Conservation (phyloP, 2,113 vertebrate species). For the Hiodon alosoides region DNA sequence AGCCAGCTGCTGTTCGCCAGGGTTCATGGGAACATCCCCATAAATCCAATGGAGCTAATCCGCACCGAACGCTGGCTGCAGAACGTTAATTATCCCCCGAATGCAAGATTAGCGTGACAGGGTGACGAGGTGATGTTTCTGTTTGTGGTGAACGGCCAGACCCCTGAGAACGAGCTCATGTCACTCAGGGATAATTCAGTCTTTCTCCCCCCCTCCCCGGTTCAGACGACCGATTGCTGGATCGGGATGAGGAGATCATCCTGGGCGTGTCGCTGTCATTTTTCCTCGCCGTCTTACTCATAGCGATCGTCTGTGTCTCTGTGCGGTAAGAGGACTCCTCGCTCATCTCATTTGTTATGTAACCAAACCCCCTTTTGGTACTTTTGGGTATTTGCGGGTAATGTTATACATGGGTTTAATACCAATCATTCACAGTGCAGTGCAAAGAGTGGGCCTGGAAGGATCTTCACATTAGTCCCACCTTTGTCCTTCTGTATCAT, state of each 20-base stretch:
- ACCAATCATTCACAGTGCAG: conserved; percentile 47
- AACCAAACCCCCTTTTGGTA: conserved; percentile 48
- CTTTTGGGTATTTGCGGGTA: conserved; percentile 33
- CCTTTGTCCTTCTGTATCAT: too few relatives aligned
- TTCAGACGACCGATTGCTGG: conserved; percentile 73
- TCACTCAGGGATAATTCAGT: conserved; percentile 1
- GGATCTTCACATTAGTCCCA: background rate
- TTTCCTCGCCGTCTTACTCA: conserved; percentile 78
- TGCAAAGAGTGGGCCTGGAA: conserved; percentile 71
- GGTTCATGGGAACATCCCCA: conserved; percentile 57
- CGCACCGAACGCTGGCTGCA: conserved; percentile 58
- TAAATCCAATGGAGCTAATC: conserved; percentile 68
- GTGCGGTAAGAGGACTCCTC: conserved; percentile 71
- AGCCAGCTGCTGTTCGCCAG: conserved; percentile 60
- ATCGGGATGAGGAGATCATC: conserved; percentile 85
- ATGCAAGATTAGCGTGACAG: conserved; percentile 46
- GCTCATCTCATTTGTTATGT: conserved; percentile 56
- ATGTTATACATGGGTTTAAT: conserved; percentile 40
- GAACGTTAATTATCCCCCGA: conserved; percentile 61
- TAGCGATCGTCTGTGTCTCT: conserved; percentile 80
- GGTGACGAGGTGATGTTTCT: conserved; percentile 29
- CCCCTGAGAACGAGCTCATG: background rate
- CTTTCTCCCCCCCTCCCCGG: conserved; percentile 8
- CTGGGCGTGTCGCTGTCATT: conserved; percentile 86
- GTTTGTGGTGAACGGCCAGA: background rate